These are phyloP conservation scores for Eristalinus sepulchralis DNA, from an alignment of 2,888 invertebrate genomes.

Conservation along the genomic window DNA sequence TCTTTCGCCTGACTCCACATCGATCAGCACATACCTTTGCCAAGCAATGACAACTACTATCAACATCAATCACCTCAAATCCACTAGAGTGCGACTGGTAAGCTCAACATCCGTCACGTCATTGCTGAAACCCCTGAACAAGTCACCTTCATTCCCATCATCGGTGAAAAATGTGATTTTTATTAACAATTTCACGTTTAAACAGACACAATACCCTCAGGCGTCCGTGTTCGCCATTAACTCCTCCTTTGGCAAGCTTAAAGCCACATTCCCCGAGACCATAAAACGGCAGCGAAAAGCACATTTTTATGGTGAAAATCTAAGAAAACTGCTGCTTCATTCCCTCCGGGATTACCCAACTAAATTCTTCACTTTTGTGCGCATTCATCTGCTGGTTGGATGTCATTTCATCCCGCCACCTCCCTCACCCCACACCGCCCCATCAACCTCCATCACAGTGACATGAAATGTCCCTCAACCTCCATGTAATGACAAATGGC, in stretches of 20 bases:
- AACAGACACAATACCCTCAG: not conserved
- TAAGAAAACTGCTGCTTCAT: constrained; percentile 54
- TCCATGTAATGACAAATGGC: constrained; percentile 65
- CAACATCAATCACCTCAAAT: not conserved
- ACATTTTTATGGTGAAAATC: constrained; percentile 32
- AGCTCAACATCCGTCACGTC: not conserved
- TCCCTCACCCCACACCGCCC: not conserved
- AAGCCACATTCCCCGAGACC: constrained; percentile 28
- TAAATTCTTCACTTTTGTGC: constrained; percentile 40
- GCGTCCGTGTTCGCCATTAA: not conserved
- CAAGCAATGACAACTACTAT: not conserved
- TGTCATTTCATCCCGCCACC: not conserved
- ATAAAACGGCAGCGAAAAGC: constrained; percentile 18
- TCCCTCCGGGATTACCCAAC: constrained; percentile 21
- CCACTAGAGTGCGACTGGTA: not conserved
- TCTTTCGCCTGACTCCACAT: not conserved
- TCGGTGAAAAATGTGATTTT: constrained; percentile 33
- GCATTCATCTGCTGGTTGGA: constrained; percentile 37
- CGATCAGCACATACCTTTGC: not conserved
- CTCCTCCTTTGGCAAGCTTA: not conserved
- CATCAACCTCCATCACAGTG: no score
- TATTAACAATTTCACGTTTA: constrained; percentile 44
- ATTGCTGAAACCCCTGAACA: not conserved
- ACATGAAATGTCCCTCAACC: constrained; percentile 16
- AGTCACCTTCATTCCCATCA: not conserved